phyloP scores from a whole-genome alignment of 2,888 invertebrate species.

The Trichacis sp. region DNA sequence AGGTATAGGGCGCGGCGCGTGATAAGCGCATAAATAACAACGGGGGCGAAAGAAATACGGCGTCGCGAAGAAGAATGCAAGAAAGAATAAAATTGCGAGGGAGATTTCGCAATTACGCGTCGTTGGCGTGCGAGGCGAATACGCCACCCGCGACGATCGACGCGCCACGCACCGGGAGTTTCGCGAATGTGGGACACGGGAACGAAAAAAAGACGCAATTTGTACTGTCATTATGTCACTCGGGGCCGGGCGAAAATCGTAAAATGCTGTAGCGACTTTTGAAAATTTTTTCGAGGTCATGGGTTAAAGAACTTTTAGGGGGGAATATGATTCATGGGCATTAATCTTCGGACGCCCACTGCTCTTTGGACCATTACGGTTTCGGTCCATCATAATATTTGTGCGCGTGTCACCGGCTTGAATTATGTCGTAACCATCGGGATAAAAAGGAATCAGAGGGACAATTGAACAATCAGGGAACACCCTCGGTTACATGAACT shows the following conservation, averaged over 20 bases:
- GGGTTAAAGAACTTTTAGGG: constrained; percentile 30
- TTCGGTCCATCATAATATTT: constrained; percentile 58
- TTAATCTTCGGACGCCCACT: constrained; percentile 55
- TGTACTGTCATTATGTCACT: constrained; percentile 12
- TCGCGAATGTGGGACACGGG: constrained; percentile 14
- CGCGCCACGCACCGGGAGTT: constrained; percentile 28
- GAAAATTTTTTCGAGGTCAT: constrained; percentile 29
- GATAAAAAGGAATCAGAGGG: not conserved
- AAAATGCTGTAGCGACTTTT: constrained; percentile 3
- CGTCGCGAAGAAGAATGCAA: not conserved
- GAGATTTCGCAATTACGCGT: constrained; percentile 20
- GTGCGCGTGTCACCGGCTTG: constrained; percentile 56
- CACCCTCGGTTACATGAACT: no score
- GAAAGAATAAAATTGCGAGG: constrained; percentile 14
- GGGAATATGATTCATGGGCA: constrained; percentile 55
- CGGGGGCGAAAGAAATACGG: not conserved
- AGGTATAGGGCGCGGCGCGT: not conserved
- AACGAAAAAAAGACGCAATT: constrained; percentile 7
- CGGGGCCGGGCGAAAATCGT: constrained; percentile 1
- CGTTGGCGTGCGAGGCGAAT: constrained; percentile 24
- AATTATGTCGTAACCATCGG: constrained; percentile 54
- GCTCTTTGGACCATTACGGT: constrained; percentile 38
- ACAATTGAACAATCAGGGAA: not conserved
- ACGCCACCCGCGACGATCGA: constrained; percentile 29
- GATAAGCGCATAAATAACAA: not conserved